phyloP scores from a whole-genome alignment of 1,140 invertebrate genomes.

The Polyergus mexicanus region DNA sequence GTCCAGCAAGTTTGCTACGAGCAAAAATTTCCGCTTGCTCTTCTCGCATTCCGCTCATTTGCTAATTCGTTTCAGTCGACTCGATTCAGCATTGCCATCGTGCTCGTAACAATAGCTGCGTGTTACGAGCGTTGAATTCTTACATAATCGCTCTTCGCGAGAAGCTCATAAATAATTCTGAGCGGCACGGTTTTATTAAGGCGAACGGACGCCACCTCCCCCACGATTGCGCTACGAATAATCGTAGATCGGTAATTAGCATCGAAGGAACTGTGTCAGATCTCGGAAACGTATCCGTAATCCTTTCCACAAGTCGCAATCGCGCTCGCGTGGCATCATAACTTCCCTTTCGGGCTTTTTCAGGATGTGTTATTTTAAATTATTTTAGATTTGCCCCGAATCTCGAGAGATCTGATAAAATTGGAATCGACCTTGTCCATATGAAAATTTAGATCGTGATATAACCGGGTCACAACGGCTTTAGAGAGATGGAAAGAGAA shows the following conservation, averaged over 20 bases:
- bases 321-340: not conserved
- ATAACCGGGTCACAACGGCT: not conserved
- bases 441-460: not conserved
- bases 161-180: slow-evolving; percentile 27
- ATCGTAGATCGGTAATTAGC: slow-evolving; percentile 27
- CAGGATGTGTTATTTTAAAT: not conserved
- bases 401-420: not conserved
- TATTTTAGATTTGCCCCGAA: not conserved
- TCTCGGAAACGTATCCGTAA: slow-evolving; percentile 8
- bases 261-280: not conserved
- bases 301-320: not conserved
- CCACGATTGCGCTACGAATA: slow-evolving; percentile 18
- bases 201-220: not conserved
- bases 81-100: not conserved
- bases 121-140: slow-evolving; percentile 8
- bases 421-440: not conserved
- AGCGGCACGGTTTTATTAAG: slow-evolving; percentile 7
- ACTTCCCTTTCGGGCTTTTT: not conserved
- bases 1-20: not conserved
- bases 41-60: not conserved
- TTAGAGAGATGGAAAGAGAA: not conserved
- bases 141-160: slow-evolving; percentile 13
- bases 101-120: slow-evolving; percentile 26
- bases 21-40: not conserved
- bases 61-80: not conserved